These are phyloP conservation scores for Percopsis omiscomaycus DNA, from an alignment of 2,797 vertebrate genomes.

Conservation along the genomic window DNA sequence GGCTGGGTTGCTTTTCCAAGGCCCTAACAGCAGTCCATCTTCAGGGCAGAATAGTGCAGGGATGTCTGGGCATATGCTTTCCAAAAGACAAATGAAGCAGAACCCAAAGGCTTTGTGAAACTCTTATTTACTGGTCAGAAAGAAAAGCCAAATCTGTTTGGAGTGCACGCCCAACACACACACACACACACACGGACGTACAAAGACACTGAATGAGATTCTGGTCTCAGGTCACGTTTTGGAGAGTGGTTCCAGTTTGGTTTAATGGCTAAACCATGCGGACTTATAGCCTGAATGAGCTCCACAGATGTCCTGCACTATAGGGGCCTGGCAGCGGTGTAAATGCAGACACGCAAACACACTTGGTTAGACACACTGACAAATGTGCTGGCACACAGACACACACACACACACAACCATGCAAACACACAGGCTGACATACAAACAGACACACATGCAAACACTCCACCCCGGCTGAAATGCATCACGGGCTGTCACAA, in stretches of 20 bases:
- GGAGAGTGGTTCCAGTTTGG: constrained; percentile 57
- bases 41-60: constrained; percentile 81
- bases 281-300: constrained; percentile 64
- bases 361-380: neutral
- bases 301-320: constrained; percentile 41
- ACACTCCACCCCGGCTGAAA: constrained; percentile 47
- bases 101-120: constrained; percentile 85
- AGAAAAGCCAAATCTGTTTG: constrained; percentile 74
- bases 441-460: constrained; percentile 28
- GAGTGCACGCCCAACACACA: constrained; percentile 56
- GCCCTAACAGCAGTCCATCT: constrained; percentile 81
- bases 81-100: constrained; percentile 88
- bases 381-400: neutral
- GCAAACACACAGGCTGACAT: constrained; percentile 36
- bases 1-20: constrained; percentile 81
- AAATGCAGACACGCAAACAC: constrained; percentile 18
- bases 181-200: constrained; percentile 40
- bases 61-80: constrained; percentile 94
- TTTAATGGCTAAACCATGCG: constrained; percentile 70
- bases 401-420: constrained; percentile 19
- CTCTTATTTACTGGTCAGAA: constrained; percentile 73
- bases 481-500: constrained; percentile 67
- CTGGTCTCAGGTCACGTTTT: constrained; percentile 49
- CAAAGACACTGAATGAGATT: constrained; percentile 26
- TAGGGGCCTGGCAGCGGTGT: constrained; percentile 17